Conservation (phyloP, 1,140 invertebrate species). For the Brachionus koreanus region DNA sequence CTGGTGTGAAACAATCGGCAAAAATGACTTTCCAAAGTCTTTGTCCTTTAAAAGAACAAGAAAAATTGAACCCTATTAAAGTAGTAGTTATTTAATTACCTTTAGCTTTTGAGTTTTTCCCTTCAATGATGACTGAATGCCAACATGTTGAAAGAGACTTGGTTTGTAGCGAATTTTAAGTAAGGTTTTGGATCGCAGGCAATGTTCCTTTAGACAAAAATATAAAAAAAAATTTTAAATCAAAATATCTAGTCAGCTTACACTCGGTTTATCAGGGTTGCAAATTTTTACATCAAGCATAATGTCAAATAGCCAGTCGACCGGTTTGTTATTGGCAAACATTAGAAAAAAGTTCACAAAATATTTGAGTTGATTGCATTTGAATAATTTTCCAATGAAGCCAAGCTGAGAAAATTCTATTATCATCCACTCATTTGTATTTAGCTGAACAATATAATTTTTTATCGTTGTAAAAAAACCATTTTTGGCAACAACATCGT, state of each 20-base stretch:
- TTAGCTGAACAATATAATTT: conserved; percentile 73
- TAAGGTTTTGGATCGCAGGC: conserved; percentile 61
- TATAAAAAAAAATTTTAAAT: conserved; percentile 4
- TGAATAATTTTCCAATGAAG: conserved; percentile 75
- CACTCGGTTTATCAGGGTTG: conserved; percentile 60
- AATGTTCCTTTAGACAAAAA: conserved; percentile 69
- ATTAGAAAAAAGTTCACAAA: conserved; percentile 87
- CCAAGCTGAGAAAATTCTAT: conserved; percentile 83
- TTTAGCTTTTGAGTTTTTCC: conserved; percentile 95
- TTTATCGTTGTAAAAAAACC: conserved; percentile 80
- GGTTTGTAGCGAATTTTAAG: conserved; percentile 70
- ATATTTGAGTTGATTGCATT: conserved; percentile 77
- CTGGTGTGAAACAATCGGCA: conserved; percentile 71
- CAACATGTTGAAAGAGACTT: conserved; percentile 91
- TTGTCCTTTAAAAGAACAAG: conserved; percentile 67
- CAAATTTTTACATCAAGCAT: conserved; percentile 72
- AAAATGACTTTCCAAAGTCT: conserved; percentile 80
- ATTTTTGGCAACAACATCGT: conserved; percentile 84
- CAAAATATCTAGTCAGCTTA: conserved; percentile 44
- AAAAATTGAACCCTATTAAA: neutral
- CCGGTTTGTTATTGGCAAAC: conserved; percentile 91
- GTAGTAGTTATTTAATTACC: conserved; percentile 61
- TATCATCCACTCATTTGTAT: conserved; percentile 81
- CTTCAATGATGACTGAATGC: conserved; percentile 85
- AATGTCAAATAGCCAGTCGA: conserved; percentile 84